phyloP scores from a whole-genome alignment of 1,140 invertebrate genomes.

The Panagrolaimus sp. region DNA sequence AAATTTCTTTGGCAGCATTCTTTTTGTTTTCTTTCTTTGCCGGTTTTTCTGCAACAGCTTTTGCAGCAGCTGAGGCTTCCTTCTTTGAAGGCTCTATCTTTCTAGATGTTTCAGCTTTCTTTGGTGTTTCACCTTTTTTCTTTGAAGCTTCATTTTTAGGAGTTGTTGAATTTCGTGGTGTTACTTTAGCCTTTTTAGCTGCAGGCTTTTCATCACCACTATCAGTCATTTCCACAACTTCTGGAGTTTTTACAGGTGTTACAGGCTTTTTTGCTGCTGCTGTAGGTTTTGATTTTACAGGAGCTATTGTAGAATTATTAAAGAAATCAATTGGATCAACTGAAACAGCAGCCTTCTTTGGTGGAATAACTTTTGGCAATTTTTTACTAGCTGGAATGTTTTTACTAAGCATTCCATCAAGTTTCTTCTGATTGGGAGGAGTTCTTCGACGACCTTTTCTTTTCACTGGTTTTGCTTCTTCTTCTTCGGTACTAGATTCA shows the following conservation, averaged over 20 bases:
- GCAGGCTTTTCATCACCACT: not conserved
- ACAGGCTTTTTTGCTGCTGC: not conserved
- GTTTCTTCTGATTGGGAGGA: not conserved
- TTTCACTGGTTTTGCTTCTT: no score
- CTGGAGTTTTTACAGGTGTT: not conserved
- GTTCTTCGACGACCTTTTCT: not conserved
- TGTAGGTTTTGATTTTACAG: not conserved
- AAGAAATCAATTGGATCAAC: slow-evolving; percentile 3
- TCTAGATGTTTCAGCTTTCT: no score
- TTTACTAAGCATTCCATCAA: not conserved
- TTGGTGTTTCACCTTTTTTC: not conserved
- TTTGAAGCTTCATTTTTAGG: no score
- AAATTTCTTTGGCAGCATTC: not conserved
- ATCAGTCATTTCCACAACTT: not conserved
- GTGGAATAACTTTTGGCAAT: not conserved
- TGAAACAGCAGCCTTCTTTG: not conserved
- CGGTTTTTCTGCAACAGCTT: no score
- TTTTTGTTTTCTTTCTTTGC: no score
- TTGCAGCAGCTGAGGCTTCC: not conserved
- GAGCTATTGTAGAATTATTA: not conserved
- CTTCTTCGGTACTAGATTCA: no score
- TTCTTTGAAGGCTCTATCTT: not conserved
- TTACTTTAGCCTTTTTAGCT: not conserved
- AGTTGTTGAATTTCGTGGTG: not conserved
- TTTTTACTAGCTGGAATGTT: not conserved